Percentiles rank a stretch among this genome's conserved stretches.
These are phyloP conservation scores for Ypsolopha sequella DNA, from an alignment of 2,888 invertebrate species.

Conservation along the genomic window DNA sequence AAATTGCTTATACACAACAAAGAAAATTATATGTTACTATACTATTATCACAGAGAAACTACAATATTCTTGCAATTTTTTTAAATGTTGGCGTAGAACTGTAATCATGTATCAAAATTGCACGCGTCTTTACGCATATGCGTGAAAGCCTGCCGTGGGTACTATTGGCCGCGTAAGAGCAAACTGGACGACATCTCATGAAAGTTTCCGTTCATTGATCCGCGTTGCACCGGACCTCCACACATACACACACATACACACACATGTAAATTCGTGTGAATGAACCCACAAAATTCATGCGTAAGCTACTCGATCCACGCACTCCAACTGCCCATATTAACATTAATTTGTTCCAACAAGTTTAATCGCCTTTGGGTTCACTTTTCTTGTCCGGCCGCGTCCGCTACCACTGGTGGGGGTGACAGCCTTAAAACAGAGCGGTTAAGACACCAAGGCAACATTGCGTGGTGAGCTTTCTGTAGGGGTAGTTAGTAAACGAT, in stretches of 20 bases:
- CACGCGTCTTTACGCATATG: no score
- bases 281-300: slow-evolving; percentile 1
- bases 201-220: not conserved
- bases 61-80: no score
- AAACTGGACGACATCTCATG: not conserved
- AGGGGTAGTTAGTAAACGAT: slow-evolving; percentile 39
- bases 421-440: slow-evolving; percentile 59
- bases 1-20: no score
- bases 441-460: slow-evolving; percentile 50
- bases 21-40: no score
- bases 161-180: no score
- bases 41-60: no score
- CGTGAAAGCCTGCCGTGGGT: no score
- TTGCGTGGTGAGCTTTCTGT: slow-evolving; percentile 54
- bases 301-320: slow-evolving; percentile 20
- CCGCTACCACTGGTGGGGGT: slow-evolving; percentile 48
- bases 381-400: slow-evolving; percentile 45
- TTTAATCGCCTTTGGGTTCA: slow-evolving; percentile 58
- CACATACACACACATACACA: slow-evolving; percentile 4
- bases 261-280: not conserved
- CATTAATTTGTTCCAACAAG: slow-evolving; percentile 52
- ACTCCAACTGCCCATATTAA: slow-evolving; percentile 38
- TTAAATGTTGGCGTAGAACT: no score
- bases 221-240: not conserved
- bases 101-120: no score